Base-by-base conservation (phyloP, 1,140 invertebrate genomes). In the Vollenhovia emeryi region DNA sequence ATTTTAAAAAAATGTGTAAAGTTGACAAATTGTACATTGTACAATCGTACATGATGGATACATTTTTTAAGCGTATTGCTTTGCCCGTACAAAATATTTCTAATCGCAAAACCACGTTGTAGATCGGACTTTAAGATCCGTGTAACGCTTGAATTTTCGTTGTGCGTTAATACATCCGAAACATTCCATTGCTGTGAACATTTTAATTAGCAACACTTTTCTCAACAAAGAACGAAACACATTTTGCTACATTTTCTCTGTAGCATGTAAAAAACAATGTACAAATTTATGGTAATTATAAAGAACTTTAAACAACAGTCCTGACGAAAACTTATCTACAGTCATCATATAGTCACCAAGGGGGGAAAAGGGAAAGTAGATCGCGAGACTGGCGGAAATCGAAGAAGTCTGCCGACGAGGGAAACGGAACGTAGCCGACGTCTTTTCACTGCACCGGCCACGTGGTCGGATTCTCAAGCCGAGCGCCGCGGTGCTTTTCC, bases 401-500 rank as follows among this genome's bases (percentile, higher is more conserved):
- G 18, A 21, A 52, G 11, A 71, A 8, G 11, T 50, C 13, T 33
- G 2, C 0, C 27, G n/a, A 71, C 30, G 18, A 13, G n/a, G 21
- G 9, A 8, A 73, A 36, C 6, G 36, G 11, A 33, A 52, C 15
- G 21, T 60, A 9, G 7, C 3, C 13, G 15, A 5, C n/a, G 15
- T 11, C 45, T 75, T 11, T n/a, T 27, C 13, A 40, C 15, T 24
- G 9, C 79, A 27, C 3, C 15, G n/a, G 69, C 27, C 87, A 91
- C 88, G 87, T 90, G 87, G 30, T n/a, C 85, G 30, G 60, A 79
- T 80, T 89, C 78, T 71, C 79, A 60, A 89, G 85, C 3, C 7
- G 55, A 57, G 50, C 60, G 43, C 43, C 52, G 24, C 30, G 33
- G n/a, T 33, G 64, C 15, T 62, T 71, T 55, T 68, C 30, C 57